These are phyloP conservation scores for Apotomis betuletana DNA, from an alignment of 2,888 invertebrate genomes.

Conservation along the genomic window DNA sequence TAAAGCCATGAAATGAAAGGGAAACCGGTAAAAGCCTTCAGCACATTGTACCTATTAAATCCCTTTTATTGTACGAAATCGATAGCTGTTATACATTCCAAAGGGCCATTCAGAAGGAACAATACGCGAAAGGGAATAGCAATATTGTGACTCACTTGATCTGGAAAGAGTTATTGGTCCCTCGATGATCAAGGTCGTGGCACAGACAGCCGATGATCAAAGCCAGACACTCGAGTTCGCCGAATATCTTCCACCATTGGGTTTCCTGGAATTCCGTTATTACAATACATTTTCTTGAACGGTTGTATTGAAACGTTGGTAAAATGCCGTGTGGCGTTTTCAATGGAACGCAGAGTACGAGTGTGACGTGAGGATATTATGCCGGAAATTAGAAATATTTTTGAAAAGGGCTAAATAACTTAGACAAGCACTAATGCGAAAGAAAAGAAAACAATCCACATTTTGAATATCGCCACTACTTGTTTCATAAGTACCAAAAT, in stretches of 20 bases:
- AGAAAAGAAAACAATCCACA: no score
- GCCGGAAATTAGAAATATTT: not conserved
- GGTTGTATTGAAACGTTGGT: not conserved
- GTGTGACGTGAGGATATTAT: not conserved
- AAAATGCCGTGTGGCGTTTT: not conserved
- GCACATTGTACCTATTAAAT: not conserved
- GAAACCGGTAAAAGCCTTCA: not conserved
- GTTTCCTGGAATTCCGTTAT: slow-evolving; percentile 86
- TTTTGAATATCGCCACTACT: no score
- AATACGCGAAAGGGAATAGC: slow-evolving; percentile 3
- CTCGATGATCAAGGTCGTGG: slow-evolving; percentile 97
- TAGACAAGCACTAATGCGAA: no score
- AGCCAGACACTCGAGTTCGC: slow-evolving; percentile 95
- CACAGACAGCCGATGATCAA: slow-evolving; percentile 96
- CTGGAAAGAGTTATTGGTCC: slow-evolving; percentile 98
- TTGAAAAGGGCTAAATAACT: no score
- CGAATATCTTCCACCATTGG: slow-evolving; percentile 96
- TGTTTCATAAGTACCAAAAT: no score
- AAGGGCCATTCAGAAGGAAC: not conserved
- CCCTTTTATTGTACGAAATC: slow-evolving; percentile 3
- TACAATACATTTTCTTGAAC: not conserved
- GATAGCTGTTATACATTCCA: slow-evolving; percentile 9
- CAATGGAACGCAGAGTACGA: not conserved
- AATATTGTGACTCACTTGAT: slow-evolving; percentile 88
- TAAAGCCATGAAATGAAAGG: not conserved